Evolutionary conservation across 2,888 invertebrate species (phyloP).

Genomic region (Coenonympha glycerion): DNA sequence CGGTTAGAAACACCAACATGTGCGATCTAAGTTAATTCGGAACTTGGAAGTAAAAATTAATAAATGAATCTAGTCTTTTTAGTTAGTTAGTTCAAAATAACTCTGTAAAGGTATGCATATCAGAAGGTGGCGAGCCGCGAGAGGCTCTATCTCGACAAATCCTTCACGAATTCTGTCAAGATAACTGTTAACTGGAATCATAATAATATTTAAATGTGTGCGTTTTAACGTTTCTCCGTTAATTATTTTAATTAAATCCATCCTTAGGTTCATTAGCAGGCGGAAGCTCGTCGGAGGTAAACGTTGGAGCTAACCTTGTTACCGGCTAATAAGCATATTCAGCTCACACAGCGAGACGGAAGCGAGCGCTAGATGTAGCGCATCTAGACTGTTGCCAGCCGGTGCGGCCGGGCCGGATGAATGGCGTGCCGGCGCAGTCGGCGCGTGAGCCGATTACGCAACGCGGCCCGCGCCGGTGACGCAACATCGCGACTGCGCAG

Average conservation of each 20-base stretch:
- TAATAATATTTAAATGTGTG: constrained; percentile 4
- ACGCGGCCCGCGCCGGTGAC: constrained; percentile 45
- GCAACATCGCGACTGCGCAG: constrained; percentile 60
- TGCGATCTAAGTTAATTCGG: no score
- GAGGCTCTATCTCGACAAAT: constrained; percentile 9
- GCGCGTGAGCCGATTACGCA: constrained; percentile 57
- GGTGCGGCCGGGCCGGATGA: constrained; percentile 51
- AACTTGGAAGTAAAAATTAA: no score
- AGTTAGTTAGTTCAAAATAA: constrained; percentile 1
- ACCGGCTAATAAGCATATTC: constrained; percentile 27
- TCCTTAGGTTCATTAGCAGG: constrained; percentile 22
- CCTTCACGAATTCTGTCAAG: constrained; percentile 4
- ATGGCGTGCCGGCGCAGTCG: constrained; percentile 57
- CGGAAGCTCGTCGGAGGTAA: constrained; percentile 19
- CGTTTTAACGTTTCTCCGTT: constrained; percentile 13
- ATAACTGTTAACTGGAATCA: constrained; percentile 4
- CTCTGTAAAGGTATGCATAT: background rate
- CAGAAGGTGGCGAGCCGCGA: constrained; percentile 1
- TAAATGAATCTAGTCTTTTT: constrained; percentile 23
- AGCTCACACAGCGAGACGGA: constrained; percentile 30
- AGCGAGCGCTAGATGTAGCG: constrained; percentile 31
- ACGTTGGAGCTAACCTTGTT: constrained; percentile 26
- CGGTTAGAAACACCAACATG: no score
- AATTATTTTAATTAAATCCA: constrained; percentile 23
- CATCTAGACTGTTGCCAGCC: constrained; percentile 52